These are phyloP conservation scores for Hyposoter dolosus DNA, from an alignment of 2,888 invertebrate genomes.

Conservation along the genomic window DNA sequence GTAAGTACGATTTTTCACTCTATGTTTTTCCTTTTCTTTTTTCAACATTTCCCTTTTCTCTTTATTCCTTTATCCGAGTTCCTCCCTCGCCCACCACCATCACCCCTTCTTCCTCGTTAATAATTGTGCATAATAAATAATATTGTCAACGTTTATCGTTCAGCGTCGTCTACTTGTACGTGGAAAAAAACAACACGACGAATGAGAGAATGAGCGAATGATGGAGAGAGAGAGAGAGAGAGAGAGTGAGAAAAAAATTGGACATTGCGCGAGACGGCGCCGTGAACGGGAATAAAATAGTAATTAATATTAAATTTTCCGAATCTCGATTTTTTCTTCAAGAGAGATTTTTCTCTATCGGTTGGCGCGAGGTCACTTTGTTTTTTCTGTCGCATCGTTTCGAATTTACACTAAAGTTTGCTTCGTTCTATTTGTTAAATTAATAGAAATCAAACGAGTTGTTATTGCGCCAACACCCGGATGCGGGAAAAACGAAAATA, in stretches of 20 bases:
- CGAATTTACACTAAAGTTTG: no score
- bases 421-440: neutral
- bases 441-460: conserved; percentile 6
- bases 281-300: conserved; percentile 43
- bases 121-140: conserved; percentile 65
- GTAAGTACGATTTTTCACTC: conserved; percentile 52
- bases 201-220: conserved; percentile 28
- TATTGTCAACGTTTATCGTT: conserved; percentile 60
- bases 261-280: conserved; percentile 9
- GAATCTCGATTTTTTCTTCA: conserved; percentile 20
- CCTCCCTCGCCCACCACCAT: neutral
- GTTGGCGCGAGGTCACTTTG: neutral
- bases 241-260: conserved; percentile 17
- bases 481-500: conserved; percentile 2
- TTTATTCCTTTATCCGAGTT: neutral
- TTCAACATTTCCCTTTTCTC: conserved; percentile 9
- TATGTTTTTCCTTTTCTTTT: neutral
- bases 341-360: conserved; percentile 35
- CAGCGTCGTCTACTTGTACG: conserved; percentile 36
- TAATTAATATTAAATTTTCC: conserved; percentile 22
- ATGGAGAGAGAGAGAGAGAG: conserved; percentile 16
- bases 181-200: conserved; percentile 14
- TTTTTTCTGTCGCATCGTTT: no score
- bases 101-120: conserved; percentile 38
- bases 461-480: neutral